A percentile compares a stretch with the other conserved stretches of the same genome.
Conservation (phyloP, 2,888 invertebrate species). For the Melolontha melolontha region DNA sequence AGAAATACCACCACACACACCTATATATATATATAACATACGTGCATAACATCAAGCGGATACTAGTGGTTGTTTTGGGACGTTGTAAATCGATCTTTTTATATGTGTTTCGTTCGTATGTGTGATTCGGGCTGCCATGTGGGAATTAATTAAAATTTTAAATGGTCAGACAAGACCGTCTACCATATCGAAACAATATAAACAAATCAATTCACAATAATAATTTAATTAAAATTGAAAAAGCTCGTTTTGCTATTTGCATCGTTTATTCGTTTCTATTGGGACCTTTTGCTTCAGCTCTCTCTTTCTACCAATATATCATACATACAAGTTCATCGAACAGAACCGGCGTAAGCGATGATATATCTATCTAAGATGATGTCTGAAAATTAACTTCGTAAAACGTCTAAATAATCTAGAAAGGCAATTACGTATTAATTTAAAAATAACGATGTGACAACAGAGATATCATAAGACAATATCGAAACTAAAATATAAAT, state of each 20-base stretch:
- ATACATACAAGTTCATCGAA: too few relatives aligned
- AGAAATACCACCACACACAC: too few relatives aligned
- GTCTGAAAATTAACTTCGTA: too few relatives aligned
- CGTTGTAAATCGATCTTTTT: slow-evolving; percentile 11
- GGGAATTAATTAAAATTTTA: slow-evolving; percentile 50
- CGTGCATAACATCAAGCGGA: slow-evolving; percentile 1
- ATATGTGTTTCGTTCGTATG: background rate
- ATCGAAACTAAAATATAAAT: too few relatives aligned
- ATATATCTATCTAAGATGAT: too few relatives aligned
- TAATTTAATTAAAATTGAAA: slow-evolving; percentile 53
- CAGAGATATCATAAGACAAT: too few relatives aligned
- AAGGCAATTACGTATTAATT: too few relatives aligned
- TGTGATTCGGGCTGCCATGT: slow-evolving; percentile 21
- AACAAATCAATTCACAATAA: slow-evolving; percentile 53
- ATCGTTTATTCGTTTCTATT: slow-evolving; percentile 3
- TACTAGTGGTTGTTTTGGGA: background rate
- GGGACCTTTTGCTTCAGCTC: too few relatives aligned
- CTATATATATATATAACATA: background rate
- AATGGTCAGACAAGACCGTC: slow-evolving; percentile 50
- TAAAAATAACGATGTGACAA: too few relatives aligned
- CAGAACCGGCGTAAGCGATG: too few relatives aligned
- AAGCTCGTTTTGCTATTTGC: slow-evolving; percentile 40
- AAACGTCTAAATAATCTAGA: too few relatives aligned
- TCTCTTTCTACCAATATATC: too few relatives aligned
- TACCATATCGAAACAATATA: slow-evolving; percentile 51